phyloP scores from a whole-genome alignment of 2,888 invertebrate genomes.

The Calameuta pallipes region DNA sequence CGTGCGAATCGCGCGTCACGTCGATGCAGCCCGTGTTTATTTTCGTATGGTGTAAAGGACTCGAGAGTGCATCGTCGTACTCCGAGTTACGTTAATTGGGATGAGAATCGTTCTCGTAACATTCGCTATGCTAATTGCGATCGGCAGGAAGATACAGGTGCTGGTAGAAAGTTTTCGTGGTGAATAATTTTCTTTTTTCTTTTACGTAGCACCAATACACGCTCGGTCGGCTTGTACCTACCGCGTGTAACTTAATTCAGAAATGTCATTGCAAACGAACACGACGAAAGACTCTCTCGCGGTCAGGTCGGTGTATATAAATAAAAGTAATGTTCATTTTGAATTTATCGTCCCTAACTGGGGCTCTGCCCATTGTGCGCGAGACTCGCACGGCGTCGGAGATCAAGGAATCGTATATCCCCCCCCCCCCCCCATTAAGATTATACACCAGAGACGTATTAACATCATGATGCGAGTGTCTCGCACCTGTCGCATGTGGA shows the following conservation, averaged over 20 bases:
- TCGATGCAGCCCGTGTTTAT: not conserved
- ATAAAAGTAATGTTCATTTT: not conserved
- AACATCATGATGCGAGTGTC: not conserved
- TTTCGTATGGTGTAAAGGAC: not conserved
- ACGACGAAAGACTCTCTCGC: not conserved
- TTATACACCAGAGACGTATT: not conserved
- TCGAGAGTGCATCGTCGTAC: not conserved
- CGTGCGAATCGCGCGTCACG: not conserved
- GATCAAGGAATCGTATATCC: not conserved
- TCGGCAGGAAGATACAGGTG: not conserved
- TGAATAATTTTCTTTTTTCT: not conserved
- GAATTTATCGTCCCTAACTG: not conserved
- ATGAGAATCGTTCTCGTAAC: not conserved
- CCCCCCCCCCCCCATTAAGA: not conserved
- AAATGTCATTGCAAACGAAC: not conserved
- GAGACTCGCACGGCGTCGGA: not conserved
- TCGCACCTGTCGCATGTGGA: conserved; percentile 34
- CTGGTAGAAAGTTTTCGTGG: not conserved
- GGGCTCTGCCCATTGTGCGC: not conserved
- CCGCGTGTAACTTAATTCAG: not conserved
- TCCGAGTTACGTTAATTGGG: not conserved
- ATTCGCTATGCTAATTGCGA: not conserved
- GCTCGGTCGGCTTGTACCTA: not conserved
- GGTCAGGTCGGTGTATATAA: not conserved
- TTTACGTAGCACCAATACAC: not conserved